phyloP scores from a whole-genome alignment of 2,113 vertebrate species.

The Calyptommatus sinebrachiatus region DNA sequence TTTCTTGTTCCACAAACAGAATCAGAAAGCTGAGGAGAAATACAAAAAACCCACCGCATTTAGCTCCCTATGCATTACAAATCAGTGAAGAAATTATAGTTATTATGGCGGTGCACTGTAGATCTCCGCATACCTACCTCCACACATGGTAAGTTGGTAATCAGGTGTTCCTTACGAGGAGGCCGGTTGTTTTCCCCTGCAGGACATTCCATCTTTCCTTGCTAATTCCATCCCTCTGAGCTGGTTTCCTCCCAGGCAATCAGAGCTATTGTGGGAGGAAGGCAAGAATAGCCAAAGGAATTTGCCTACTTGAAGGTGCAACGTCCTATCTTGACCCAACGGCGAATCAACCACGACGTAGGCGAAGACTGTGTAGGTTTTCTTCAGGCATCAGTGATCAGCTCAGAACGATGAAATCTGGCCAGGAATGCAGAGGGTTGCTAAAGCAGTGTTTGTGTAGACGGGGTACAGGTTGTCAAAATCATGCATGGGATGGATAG shows the following conservation, averaged over 20 bases:
- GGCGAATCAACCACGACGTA: too few species aligned
- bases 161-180: neutral
- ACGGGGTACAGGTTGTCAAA: too few species aligned
- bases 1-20: neutral
- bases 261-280: neutral
- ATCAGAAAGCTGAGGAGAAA: neutral
- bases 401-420: too few species aligned
- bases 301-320: too few species aligned
- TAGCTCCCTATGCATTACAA: neutral
- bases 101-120: neutral
- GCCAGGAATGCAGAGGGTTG: too few species aligned
- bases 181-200: neutral
- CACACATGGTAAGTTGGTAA: neutral
- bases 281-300: neutral
- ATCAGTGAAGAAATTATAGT: conserved; percentile 18
- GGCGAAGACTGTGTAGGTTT: too few species aligned
- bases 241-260: neutral
- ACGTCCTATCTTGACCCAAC: too few species aligned
- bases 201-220: neutral
- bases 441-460: too few species aligned
- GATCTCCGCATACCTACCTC: neutral
- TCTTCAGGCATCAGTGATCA: too few species aligned
- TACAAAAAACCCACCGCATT: neutral
- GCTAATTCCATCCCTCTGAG: neutral
- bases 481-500: too few species aligned